Percentiles rank a stretch among this genome's conserved stretches.
Evolutionary conservation across 2,888 invertebrate species (phyloP).

Genomic region (Drosophila formosana): DNA sequence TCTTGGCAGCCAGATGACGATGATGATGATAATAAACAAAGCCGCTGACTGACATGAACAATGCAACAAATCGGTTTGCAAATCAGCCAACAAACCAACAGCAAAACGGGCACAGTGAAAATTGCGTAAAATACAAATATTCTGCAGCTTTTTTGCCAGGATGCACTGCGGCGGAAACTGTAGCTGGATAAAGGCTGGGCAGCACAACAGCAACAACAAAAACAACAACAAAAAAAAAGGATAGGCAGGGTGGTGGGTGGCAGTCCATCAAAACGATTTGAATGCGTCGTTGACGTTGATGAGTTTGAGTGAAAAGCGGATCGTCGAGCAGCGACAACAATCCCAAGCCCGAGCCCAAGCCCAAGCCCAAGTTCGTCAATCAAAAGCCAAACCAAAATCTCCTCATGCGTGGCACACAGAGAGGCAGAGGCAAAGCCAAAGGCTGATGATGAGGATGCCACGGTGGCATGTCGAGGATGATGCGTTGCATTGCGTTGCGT

Average conservation of each 20-base stretch:
- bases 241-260: slow-evolving; percentile 21
- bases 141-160: slow-evolving; percentile 71
- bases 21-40: slow-evolving; percentile 71
- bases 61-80: slow-evolving; percentile 77
- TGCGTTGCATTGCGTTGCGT: slow-evolving; percentile 47
- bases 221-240: neutral
- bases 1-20: neutral
- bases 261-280: slow-evolving; percentile 84
- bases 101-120: slow-evolving; percentile 58
- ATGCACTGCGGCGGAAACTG: slow-evolving; percentile 54
- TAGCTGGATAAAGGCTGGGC: slow-evolving; percentile 3
- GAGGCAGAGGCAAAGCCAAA: slow-evolving; percentile 64
- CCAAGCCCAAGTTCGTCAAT: slow-evolving; percentile 76
- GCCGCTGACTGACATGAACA: slow-evolving; percentile 75
- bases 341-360: slow-evolving; percentile 51
- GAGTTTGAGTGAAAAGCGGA: slow-evolving; percentile 76
- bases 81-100: slow-evolving; percentile 58
- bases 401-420: slow-evolving; percentile 81
- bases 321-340: slow-evolving; percentile 55
- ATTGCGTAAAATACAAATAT: slow-evolving; percentile 82
- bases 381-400: slow-evolving; percentile 83
- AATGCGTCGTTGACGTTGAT: slow-evolving; percentile 84
- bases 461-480: slow-evolving; percentile 28
- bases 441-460: slow-evolving; percentile 51
- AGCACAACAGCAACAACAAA: slow-evolving; percentile 5